These are phyloP conservation scores for Drosophila diplacantha DNA, from an alignment of 2,888 invertebrate genomes.

Conservation along the genomic window DNA sequence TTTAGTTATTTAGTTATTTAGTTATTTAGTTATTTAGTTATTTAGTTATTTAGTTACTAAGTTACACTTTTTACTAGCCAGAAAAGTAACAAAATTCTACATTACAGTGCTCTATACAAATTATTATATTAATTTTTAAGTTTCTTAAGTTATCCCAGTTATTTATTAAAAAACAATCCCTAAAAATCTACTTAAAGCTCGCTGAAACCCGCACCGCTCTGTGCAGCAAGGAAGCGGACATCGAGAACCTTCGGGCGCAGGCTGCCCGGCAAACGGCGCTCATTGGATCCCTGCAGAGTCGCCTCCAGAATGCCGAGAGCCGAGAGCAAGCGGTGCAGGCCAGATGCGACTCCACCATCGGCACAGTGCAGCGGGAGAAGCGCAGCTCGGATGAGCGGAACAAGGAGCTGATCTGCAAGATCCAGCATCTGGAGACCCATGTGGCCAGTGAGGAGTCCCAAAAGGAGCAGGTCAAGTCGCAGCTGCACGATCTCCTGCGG, in stretches of 20 bases:
- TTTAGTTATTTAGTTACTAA: too few relatives aligned
- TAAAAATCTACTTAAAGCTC: conserved; percentile 78
- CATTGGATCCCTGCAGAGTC: conserved; percentile 87
- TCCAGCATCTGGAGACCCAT: conserved; percentile 85
- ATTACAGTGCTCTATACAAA: not conserved
- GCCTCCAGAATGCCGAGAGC: conserved; percentile 88
- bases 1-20: too few relatives aligned
- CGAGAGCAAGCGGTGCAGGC: conserved; percentile 84
- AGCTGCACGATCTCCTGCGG: conserved; percentile 85
- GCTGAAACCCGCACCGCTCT: conserved; percentile 85
- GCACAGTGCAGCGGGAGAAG: conserved; percentile 86
- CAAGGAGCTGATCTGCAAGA: conserved; percentile 86
- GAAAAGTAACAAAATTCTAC: not conserved
- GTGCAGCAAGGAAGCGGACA: conserved; percentile 85
- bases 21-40: too few relatives aligned
- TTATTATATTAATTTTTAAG: not conserved
- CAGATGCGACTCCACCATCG: conserved; percentile 83
- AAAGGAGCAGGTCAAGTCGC: conserved; percentile 83
- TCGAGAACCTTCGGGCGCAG: conserved; percentile 90
- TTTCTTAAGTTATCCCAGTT: not conserved
- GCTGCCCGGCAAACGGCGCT: conserved; percentile 89
- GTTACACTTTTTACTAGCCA: not conserved
- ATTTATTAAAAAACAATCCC: too few relatives aligned
- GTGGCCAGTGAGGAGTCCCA: conserved; percentile 86
- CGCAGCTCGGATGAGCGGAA: conserved; percentile 86